phyloP scores from a whole-genome alignment of 2,797 vertebrate species.

The Nyctibius grandis region DNA sequence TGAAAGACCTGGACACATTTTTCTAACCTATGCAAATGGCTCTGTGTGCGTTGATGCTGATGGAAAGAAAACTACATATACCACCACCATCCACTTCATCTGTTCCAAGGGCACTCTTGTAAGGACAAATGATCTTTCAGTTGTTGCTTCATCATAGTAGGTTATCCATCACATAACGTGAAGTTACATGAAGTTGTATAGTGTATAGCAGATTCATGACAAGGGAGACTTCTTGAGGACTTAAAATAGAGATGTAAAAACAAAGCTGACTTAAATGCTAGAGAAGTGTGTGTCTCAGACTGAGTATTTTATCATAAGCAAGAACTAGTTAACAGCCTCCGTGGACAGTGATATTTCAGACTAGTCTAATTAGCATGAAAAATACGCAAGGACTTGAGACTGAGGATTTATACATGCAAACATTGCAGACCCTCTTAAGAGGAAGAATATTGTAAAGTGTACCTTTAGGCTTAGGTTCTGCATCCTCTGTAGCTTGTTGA shows the following conservation, averaged over 20 bases:
- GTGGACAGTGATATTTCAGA: not conserved
- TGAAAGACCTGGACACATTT: constrained; percentile 76
- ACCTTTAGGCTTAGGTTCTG: not conserved
- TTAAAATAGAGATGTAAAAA: not conserved
- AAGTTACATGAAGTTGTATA: not conserved
- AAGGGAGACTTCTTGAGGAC: not conserved
- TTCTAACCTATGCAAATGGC: constrained; percentile 87
- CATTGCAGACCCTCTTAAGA: not conserved
- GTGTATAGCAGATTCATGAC: not conserved
- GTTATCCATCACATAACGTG: not conserved
- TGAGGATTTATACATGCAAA: not conserved
- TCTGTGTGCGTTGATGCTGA: constrained; percentile 78
- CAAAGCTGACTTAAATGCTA: not conserved
- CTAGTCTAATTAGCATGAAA: not conserved
- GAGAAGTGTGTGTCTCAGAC: not conserved
- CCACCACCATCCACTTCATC: constrained; percentile 85
- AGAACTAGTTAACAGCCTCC: not conserved
- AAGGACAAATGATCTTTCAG: constrained; percentile 49
- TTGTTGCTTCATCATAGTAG: not conserved
- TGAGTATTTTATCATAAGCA: not conserved
- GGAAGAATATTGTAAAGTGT: not conserved
- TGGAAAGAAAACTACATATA: constrained; percentile 72
- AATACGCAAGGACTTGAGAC: not conserved
- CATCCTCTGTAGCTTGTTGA: not conserved
- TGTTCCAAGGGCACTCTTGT: constrained; percentile 83